Percentiles rank a stretch among this genome's conserved stretches.
These are phyloP conservation scores for Erebia epiphron DNA, from an alignment of 2,888 invertebrate species.

Conservation along the genomic window DNA sequence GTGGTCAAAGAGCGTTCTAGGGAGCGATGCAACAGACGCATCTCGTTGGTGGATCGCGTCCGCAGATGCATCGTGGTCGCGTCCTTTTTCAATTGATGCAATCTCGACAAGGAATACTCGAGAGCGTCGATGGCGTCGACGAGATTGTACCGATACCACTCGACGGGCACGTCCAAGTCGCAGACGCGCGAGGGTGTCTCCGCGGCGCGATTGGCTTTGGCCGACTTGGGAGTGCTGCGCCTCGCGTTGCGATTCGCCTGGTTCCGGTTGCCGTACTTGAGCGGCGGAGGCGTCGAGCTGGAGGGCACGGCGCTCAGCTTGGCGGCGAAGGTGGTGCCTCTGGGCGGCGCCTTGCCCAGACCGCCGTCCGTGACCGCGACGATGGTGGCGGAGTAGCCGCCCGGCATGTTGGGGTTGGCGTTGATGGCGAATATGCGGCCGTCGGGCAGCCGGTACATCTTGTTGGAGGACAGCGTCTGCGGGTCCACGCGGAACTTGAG, in stretches of 20 bases:
- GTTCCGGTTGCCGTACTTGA: constrained; percentile 36
- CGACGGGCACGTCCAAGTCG: constrained; percentile 71
- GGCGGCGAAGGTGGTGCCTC: constrained; percentile 67
- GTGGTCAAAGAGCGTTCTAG: constrained; percentile 81
- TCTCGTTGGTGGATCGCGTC: constrained; percentile 73
- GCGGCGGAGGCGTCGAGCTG: constrained; percentile 33
- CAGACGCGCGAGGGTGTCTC: constrained; percentile 48
- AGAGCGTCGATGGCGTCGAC: constrained; percentile 82
- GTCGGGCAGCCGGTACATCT: constrained; percentile 79
- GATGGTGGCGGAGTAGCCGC: constrained; percentile 79
- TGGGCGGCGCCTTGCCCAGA: constrained; percentile 50
- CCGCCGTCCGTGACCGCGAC: constrained; percentile 69
- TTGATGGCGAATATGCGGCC: constrained; percentile 79
- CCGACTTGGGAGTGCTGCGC: constrained; percentile 39
- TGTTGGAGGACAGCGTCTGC: constrained; percentile 76
- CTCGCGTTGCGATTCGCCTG: constrained; percentile 30
- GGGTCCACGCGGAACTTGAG: constrained; percentile 79
- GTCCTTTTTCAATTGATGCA: constrained; percentile 78
- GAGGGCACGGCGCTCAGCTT: constrained; percentile 62
- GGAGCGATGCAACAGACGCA: constrained; percentile 79
- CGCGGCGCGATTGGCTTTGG: constrained; percentile 31
- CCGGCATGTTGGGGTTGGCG: constrained; percentile 75
- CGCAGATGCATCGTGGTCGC: constrained; percentile 70
- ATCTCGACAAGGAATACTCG: constrained; percentile 79
- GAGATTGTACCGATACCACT: constrained; percentile 84